Evolutionary conservation across 2,888 invertebrate species (phyloP), one percentile per base, ranked within the genome.

Genomic region (Antheraea yamamai): DNA sequence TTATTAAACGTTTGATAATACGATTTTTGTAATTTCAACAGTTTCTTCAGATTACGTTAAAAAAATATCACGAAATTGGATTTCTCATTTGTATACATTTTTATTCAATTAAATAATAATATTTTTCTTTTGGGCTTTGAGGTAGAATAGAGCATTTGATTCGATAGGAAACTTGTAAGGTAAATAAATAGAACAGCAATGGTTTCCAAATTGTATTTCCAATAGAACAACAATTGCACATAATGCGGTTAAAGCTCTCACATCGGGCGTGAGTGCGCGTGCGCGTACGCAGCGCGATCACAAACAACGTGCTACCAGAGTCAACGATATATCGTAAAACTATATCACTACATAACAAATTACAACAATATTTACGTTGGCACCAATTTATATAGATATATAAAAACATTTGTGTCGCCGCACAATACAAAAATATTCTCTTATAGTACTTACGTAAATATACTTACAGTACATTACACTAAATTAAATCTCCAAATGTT

Each of bases 341-440:
- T 91, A 92, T 90, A 92, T 91, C 88, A 93, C 93, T 94, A 94
- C 89, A 93, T 94, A 95, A 94, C 94, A 94, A 93, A 92, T 92
- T 93, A 94, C 92, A 94, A 94, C 93, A 93, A 92, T 92, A 89
- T 92, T 93, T 91, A 94, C 92, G 93, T 95, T 95, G 94, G 94
- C 94, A 95, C 94, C 94, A 87, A 92, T 92, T 92, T 87, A 91
- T 89, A 92, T 89, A 91, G 83, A 90, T 85, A 89, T 90, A 91
- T 89, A 92, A 92, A 92, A 94, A 93, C 90, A 91, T 91, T 92
- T 92, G 94, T 91, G 92, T 92, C 83, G 82, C 81, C 85, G 88
- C 92, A 93, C 93, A 92, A 91, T 94, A 94, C 92, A 94, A 94
- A 94, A 94, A 94, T 93, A 94, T 92, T 91, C 90, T 89, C 92